Evolutionary conservation across 1,140 invertebrate genomes (phyloP), one percentile per base, ranked within the genome.

Genomic region (Phocides pigmalion): DNA sequence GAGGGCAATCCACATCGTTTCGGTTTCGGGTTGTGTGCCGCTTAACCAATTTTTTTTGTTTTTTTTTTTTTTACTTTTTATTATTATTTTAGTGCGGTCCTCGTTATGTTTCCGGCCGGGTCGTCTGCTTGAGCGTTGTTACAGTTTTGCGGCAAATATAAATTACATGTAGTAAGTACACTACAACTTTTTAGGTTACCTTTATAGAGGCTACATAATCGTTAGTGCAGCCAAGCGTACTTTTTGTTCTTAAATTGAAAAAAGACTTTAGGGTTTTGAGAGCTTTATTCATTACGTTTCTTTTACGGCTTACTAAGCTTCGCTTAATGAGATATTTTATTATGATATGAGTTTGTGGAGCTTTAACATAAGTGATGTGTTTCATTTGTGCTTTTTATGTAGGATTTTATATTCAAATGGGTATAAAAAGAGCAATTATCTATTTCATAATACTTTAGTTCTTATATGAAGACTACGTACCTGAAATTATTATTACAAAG

Each of bases 1-100:
- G 74, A 88, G 82, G 74, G 84, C 73, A 87, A 87, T 87, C 79
- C 86, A 81, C 72, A 81, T 76, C 78, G 73, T 82, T 87, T 80
- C 72, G 70, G 77, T 76, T 79, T 74, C 70, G 70, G 75, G 66
- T 79, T 77, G 77, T 83, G 74, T 83, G 81, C 76, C 76, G 77
- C 78, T 81, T 77, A 79, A 81, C 73, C 80, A 68, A 77, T 72
- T 79, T 81, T 83, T 82, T 61, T 81, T 59, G 75, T 75, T 77
- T 72, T 76, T 75, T 66, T 56, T 59, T 46, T 46, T 46, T 58
- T 20, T 71, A 54, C 70, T 75, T 73, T 74, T 81, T 81, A 63
- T 77, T 82, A 80, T 84, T 84, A 80, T 82, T 86, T 84, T 76
- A 81, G 78, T 80, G 76, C 62, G 47, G 53, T 62, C 63, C 75